Evolutionary conservation across 2,797 vertebrate genomes (phyloP).

Genomic region (Neoniphon sammara): DNA sequence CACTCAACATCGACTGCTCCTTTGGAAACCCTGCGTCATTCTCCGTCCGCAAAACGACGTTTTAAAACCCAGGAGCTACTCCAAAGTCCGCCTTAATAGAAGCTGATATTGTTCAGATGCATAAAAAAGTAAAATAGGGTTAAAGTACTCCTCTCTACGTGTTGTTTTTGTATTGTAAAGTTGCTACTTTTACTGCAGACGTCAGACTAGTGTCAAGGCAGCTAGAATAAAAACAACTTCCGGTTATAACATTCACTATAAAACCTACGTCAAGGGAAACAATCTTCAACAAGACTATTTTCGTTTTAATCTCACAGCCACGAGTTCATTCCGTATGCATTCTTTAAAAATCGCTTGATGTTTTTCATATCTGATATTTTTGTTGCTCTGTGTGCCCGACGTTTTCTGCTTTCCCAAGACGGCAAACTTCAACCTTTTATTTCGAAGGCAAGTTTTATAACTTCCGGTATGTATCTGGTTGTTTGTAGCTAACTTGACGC

Average conservation of each 20-base stretch:
- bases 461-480: conserved; percentile 25
- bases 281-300: too few species aligned
- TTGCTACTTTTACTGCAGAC: conserved; percentile 1
- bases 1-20: conserved; percentile 1
- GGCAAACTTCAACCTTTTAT: not conserved
- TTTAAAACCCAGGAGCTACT: fast-evolving
- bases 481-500: not conserved
- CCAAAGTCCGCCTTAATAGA: fast-evolving
- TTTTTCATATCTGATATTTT: too few species aligned
- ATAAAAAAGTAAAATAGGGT: fast-evolving
- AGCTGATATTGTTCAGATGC: fast-evolving
- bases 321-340: too few species aligned
- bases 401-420: too few species aligned
- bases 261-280: too few species aligned
- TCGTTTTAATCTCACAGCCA: too few species aligned
- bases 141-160: not conserved
- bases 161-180: conserved; percentile 24
- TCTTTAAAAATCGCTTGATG: too few species aligned
- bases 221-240: conserved; percentile 19
- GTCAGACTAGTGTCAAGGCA: not conserved
- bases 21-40: conserved; percentile 58
- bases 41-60: not conserved
- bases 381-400: too few species aligned
- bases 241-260: too few species aligned
- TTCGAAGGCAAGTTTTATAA: fast-evolving